Percentiles rank a stretch among this genome's conserved stretches.
Evolutionary conservation across 2,797 vertebrate species (phyloP).

Genomic region (Crossoptilon crossoptilon): DNA sequence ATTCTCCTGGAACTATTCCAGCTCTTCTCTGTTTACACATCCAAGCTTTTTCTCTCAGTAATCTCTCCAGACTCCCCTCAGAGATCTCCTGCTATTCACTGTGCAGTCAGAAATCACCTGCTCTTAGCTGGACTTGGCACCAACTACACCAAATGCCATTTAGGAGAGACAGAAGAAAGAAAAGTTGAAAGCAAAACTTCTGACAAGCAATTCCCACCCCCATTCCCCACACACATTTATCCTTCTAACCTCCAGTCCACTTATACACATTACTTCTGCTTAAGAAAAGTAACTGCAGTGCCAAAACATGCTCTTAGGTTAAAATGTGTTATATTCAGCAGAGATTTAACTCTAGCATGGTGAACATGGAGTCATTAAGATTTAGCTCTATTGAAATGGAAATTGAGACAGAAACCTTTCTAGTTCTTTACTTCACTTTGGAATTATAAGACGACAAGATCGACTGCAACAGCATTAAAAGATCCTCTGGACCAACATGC

Average conservation of each 20-base stretch:
- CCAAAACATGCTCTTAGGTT: conserved; percentile 32
- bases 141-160: conserved; percentile 4
- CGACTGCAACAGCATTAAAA: not conserved
- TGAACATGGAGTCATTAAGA: conserved; percentile 17
- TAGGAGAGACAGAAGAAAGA: conserved; percentile 12
- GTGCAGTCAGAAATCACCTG: conserved; percentile 39
- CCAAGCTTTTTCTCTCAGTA: conserved; percentile 9
- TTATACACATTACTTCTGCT: conserved; percentile 21
- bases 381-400: conserved; percentile 7
- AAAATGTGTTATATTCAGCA: conserved; percentile 42
- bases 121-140: conserved; percentile 25
- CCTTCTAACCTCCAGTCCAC: not conserved
- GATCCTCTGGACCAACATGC: conserved; percentile 6
- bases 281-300: conserved; percentile 34
- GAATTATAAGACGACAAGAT: conserved; percentile 33
- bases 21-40: not conserved
- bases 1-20: conserved; percentile 50
- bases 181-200: conserved; percentile 43
- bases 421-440: conserved; percentile 12
- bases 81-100: conserved; percentile 7
- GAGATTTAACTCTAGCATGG: conserved; percentile 49
- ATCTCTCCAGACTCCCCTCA: not conserved
- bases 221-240: not conserved
- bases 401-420: conserved; percentile 43
- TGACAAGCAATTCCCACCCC: conserved; percentile 10